Base-by-base conservation (phyloP, 2,113 vertebrate species). In the Rhynchomys soricoides region DNA sequence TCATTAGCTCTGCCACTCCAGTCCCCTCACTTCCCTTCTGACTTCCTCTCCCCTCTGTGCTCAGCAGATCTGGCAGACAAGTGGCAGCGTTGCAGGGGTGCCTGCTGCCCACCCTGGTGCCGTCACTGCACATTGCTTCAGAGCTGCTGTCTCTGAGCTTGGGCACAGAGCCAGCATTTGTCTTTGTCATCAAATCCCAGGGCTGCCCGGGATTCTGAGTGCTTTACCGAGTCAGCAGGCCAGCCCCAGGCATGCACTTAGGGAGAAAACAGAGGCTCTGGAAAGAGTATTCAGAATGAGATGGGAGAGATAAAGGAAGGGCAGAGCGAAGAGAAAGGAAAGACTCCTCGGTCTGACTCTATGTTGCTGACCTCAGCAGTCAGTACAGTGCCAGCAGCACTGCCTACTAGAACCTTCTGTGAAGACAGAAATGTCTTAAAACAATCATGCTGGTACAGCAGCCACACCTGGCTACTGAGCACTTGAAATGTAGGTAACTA, bases 131-230 rank as follows among this genome's bases (percentile, higher is more conserved):
- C 71, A 95, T 68, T 34, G 74, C 70, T 92, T 92, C 50, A 4
- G 81, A 82, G 89, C n/a, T 48, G 52, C 92, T 73, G 52, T 93
- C 50, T 91, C 83, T 50, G 91, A 77, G 19, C n/a, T 57, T 48
- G 13, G 75, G 75, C 79, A 71, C 70, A 86, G 64, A 8, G 86
- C 94, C 31, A 3, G 71, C 75, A 8, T 71, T 81, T 15, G 43
- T 92, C 94, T 93, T 94, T 86, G 86, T 93, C 86, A 79, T 93
- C 66, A 78, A 94, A 59, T 86, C 66, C 50, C 5, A 1, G 21
- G 70, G 89, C 52, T 85, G 78, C 57, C 52, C 45, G 52, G 79
- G n/a, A 45, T 79, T 52, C 81, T 22, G 43, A 64, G 64, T 64
- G 74, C 55, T 70, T 85, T 22, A 34, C 52, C 71, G 86, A 91